phyloP scores from a whole-genome alignment of 2,113 vertebrate species.

The Pheucticus melanocephalus region DNA sequence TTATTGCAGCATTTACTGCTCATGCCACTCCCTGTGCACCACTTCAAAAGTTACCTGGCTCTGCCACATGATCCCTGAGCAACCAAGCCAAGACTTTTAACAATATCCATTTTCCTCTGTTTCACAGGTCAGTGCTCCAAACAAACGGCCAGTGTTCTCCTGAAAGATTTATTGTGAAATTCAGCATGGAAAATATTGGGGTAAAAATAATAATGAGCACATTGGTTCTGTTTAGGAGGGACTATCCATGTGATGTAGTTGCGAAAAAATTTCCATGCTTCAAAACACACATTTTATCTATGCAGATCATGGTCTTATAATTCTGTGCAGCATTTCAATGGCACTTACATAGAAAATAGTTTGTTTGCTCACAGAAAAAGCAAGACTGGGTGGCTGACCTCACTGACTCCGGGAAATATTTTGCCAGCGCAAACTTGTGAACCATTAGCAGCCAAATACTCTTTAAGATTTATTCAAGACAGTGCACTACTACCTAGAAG shows the following conservation, averaged over 20 bases:
- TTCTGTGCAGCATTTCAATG: neutral
- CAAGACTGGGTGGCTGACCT: constrained; percentile 2
- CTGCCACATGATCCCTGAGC: neutral
- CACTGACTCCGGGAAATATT: constrained; percentile 36
- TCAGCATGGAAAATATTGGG: neutral
- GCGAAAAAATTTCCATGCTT: neutral
- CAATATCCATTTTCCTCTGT: constrained; percentile 8
- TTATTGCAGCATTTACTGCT: neutral
- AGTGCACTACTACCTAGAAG: constrained; percentile 32
- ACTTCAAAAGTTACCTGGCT: constrained; percentile 33
- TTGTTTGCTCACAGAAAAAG: neutral
- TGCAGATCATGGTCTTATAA: neutral
- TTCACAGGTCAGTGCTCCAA: constrained; percentile 39
- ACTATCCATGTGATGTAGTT: neutral
- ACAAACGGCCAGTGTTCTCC: neutral
- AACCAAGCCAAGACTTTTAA: constrained; percentile 18
- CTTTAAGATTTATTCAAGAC: constrained; percentile 58
- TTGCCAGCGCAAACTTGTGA: constrained; percentile 36
- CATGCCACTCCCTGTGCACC: neutral
- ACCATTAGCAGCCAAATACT: constrained; percentile 18
- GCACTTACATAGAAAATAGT: neutral
- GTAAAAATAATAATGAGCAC: neutral
- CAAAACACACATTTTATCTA: neutral
- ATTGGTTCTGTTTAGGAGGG: neutral
- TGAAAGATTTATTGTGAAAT: constrained; percentile 1